phyloP scores from a whole-genome alignment of 2,797 vertebrate species.

The Apodemus agrarius region DNA sequence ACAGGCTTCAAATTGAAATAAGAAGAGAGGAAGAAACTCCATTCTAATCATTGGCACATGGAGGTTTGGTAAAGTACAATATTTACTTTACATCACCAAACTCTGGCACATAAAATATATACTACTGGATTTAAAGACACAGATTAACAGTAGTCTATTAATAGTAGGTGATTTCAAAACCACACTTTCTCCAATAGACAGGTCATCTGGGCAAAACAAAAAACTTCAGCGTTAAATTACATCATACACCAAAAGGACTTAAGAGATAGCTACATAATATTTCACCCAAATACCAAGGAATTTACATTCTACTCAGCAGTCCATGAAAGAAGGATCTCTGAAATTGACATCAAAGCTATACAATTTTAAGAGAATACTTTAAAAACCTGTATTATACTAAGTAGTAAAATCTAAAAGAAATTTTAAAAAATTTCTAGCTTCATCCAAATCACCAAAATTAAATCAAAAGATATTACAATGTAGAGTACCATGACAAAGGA shows the following conservation, averaged over 20 bases:
- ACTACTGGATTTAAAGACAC: background rate
- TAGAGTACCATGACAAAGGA: background rate
- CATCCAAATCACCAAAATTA: background rate
- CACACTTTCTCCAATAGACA: background rate
- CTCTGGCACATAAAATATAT: background rate
- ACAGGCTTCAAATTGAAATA: background rate
- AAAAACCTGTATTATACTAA: background rate
- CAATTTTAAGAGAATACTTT: background rate
- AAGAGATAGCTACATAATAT: background rate
- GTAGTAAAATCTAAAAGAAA: background rate
- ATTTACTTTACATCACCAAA: background rate
- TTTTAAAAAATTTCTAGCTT: background rate
- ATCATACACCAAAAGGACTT: background rate
- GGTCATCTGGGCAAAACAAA: background rate
- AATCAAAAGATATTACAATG: background rate
- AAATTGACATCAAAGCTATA: background rate
- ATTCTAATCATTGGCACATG: background rate
- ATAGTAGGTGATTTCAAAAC: background rate
- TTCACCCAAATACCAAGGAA: background rate
- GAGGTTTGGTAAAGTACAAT: background rate
- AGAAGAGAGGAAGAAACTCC: background rate
- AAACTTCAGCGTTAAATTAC: background rate
- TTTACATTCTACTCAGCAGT: background rate
- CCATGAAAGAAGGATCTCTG: background rate
- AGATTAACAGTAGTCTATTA: background rate